Evolutionary conservation across 2,888 invertebrate species (phyloP).

Genomic region (Apoda limacodes): DNA sequence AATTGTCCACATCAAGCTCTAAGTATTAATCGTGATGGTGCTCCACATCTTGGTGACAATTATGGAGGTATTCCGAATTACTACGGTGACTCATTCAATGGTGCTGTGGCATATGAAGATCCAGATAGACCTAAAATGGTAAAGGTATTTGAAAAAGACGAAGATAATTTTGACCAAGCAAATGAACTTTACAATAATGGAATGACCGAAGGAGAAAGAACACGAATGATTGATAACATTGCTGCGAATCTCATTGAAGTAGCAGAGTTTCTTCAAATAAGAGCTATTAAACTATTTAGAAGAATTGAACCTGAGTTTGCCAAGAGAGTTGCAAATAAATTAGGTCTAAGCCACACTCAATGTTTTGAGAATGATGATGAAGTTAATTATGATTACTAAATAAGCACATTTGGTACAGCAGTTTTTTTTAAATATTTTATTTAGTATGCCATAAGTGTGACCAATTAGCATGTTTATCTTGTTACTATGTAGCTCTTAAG

Average conservation of each 20-base stretch:
- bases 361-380: no score
- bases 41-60: no score
- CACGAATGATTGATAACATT: slow-evolving; percentile 81
- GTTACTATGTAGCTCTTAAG: no score
- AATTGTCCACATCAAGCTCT: slow-evolving; percentile 84
- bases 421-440: no score
- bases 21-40: slow-evolving; percentile 82
- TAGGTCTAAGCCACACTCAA: no score
- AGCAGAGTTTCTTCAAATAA: slow-evolving; percentile 76
- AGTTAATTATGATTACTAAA: no score
- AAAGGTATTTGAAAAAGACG: slow-evolving; percentile 74
- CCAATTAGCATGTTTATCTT: no score
- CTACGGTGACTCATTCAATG: slow-evolving; percentile 91
- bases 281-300: no score
- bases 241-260: slow-evolving; percentile 76
- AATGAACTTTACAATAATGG: slow-evolving; percentile 81
- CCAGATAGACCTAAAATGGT: slow-evolving; percentile 60
- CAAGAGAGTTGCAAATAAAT: no score
- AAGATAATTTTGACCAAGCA: slow-evolving; percentile 88
- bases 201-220: slow-evolving; percentile 75
- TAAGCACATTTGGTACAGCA: no score
- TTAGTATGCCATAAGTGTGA: no score
- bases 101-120: slow-evolving; percentile 75
- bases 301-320: no score
- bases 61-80: slow-evolving; percentile 92